These are phyloP conservation scores for Hetaerina titia DNA, from an alignment of 2,888 invertebrate genomes.

Conservation along the genomic window DNA sequence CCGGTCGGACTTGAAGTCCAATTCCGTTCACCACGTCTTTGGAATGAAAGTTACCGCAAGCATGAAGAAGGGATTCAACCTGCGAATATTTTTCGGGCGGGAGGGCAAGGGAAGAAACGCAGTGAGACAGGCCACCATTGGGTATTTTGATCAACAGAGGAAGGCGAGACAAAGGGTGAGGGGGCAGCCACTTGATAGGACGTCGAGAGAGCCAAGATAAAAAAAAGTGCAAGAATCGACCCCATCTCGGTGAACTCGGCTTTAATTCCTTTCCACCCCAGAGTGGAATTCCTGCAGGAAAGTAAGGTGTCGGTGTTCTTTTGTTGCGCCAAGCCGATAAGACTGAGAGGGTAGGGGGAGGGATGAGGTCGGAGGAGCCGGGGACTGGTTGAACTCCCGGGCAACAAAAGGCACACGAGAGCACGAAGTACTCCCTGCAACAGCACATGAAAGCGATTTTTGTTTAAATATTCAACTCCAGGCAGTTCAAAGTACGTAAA, in stretches of 20 bases:
- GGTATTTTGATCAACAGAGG: not conserved
- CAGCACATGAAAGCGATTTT: not conserved
- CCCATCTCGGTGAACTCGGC: not conserved
- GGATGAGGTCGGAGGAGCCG: not conserved
- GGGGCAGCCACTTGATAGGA: not conserved
- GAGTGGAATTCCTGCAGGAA: not conserved
- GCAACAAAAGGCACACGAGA: not conserved
- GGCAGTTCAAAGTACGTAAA: not conserved
- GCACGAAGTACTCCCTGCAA: not conserved
- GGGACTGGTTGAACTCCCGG: not conserved
- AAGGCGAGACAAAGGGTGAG: not conserved
- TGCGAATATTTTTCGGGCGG: not conserved
- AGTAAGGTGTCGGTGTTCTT: not conserved
- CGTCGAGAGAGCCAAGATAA: not conserved
- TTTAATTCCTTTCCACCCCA: not conserved
- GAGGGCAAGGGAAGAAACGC: not conserved
- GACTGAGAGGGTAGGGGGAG: not conserved
- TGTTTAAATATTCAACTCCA: slow-evolving; percentile 27
- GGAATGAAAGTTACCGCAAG: not conserved
- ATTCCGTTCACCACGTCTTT: no score
- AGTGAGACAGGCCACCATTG: not conserved
- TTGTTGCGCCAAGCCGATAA: not conserved
- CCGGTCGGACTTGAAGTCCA: no score
- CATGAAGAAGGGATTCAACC: not conserved
- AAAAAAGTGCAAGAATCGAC: not conserved